Conservation (phyloP, 2,113 vertebrate genomes). For the Pachypanchax playfairii region DNA sequence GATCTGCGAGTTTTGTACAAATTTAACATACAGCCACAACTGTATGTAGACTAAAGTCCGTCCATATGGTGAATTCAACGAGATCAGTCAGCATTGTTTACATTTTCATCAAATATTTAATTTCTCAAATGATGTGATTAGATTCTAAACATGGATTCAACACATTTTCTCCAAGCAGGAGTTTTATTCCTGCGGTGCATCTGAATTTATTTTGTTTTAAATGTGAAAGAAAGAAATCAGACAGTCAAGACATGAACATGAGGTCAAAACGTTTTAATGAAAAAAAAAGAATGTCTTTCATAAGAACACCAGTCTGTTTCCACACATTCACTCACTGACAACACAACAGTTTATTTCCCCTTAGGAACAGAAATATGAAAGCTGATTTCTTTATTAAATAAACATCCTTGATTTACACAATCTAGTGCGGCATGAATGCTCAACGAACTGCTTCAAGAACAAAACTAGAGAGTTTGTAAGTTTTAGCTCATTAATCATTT, state of each 20-base stretch:
- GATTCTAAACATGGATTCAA: too few species aligned
- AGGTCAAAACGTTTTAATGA: slow-evolving; percentile 66
- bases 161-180: too few species aligned
- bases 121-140: too few species aligned
- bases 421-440: slow-evolving; percentile 56
- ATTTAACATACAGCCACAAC: too few species aligned
- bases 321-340: slow-evolving; percentile 34
- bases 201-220: too few species aligned
- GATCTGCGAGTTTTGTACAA: too few species aligned
- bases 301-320: slow-evolving; percentile 39
- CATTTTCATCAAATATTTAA: too few species aligned
- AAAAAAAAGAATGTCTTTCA: slow-evolving; percentile 45
- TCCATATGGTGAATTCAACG: too few species aligned
- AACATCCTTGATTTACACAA: slow-evolving; percentile 41
- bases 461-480: slow-evolving; percentile 5
- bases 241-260: slow-evolving; percentile 6
- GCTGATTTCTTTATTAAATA: slow-evolving; percentile 37
- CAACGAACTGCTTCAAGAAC: slow-evolving; percentile 20
- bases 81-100: too few species aligned
- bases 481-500: slow-evolving; percentile 38
- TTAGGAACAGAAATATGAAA: slow-evolving; percentile 55
- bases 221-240: neutral
- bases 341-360: slow-evolving; percentile 31
- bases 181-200: too few species aligned
- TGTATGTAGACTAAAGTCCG: too few species aligned